Conservation (phyloP, 1,140 invertebrate species). For the Mesaphorura yosii region DNA sequence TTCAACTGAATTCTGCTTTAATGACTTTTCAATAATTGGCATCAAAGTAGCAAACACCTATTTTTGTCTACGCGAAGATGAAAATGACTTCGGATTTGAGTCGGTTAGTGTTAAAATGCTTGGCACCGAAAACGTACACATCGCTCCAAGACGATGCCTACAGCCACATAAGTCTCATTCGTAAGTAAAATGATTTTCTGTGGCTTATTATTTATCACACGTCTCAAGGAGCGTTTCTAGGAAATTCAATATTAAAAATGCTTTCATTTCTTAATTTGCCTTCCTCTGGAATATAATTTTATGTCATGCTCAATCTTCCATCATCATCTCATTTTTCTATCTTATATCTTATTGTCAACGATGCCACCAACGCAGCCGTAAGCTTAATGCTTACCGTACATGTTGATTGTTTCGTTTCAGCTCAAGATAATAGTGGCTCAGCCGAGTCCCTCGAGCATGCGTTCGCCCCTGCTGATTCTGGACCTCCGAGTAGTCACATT, state of each 20-base stretch:
- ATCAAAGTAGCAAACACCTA: neutral
- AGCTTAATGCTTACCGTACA: too few relatives aligned
- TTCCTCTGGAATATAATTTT: neutral
- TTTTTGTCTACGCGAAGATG: too few relatives aligned
- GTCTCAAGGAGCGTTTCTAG: neutral
- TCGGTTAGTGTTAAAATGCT: conserved; percentile 31
- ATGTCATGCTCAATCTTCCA: too few relatives aligned
- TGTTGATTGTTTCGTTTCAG: conserved; percentile 2
- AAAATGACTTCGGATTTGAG: conserved; percentile 32
- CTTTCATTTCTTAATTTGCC: neutral
- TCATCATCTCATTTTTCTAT: too few relatives aligned
- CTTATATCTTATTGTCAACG: too few relatives aligned
- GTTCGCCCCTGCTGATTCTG: neutral
- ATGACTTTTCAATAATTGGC: too few relatives aligned
- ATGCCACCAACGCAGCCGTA: neutral
- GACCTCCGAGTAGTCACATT: neutral
- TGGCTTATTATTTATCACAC: neutral
- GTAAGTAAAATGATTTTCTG: conserved; percentile 17
- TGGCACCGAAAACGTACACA: conserved; percentile 30
- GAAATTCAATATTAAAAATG: neutral
- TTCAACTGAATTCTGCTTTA: too few relatives aligned
- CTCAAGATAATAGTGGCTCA: conserved; percentile 15
- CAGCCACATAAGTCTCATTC: conserved; percentile 28
- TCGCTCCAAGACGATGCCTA: conserved; percentile 32
- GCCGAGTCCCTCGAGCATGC: conserved; percentile 18